Base-by-base conservation (phyloP, 1,140 invertebrate species). In the Sycophaga agraensis region DNA sequence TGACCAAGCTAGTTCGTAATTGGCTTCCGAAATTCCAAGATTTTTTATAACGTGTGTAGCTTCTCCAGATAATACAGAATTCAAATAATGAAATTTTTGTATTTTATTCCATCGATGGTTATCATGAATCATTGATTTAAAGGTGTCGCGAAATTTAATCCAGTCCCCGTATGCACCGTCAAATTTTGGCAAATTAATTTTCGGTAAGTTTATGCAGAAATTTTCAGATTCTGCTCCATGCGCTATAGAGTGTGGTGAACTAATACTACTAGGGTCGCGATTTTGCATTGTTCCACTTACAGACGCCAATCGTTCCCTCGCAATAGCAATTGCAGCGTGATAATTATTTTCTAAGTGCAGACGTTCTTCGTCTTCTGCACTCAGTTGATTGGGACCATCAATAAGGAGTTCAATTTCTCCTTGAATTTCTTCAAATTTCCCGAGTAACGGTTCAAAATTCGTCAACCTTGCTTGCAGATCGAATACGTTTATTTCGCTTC, bases 41-140 rank as follows among this genome's bases (percentile, higher is more conserved):
- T 48, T 19, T 12, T 11, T 22, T 12, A 34, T 34, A 6, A 11
- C 5, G 31, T 6, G 31, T 6, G 31, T 6, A 34, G 31, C 31
- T 11, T 34, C 31, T 5, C 31, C 31, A 34, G 31, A 5, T 6
- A 34, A 11, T 34, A 11, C 5, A 6, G 31, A 34, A 34, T 57
- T 51, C 4, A 63, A 24, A 45, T 51, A 63, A 11, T 57, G 45
- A 19, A 46, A 48, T 26, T 53, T 63, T 22, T 58, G 35, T 4
- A 50, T 43, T 14, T 56, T 56, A 6, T 6, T 34, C 5, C 5
- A 34, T 42, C 62, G 12, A 48, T 21, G n/a, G n/a, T n/a, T n/a
- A n/a, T n/a, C n/a, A n/a, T n/a, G n/a, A n/a, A n/a, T n/a, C n/a
- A n/a, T n/a, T n/a, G n/a, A n/a, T n/a, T n/a, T n/a, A n/a, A n/a